Evolutionary conservation across 2,888 invertebrate species (phyloP), one percentile per base, ranked within the genome.

Genomic region (Priocnemis perturbator): DNA sequence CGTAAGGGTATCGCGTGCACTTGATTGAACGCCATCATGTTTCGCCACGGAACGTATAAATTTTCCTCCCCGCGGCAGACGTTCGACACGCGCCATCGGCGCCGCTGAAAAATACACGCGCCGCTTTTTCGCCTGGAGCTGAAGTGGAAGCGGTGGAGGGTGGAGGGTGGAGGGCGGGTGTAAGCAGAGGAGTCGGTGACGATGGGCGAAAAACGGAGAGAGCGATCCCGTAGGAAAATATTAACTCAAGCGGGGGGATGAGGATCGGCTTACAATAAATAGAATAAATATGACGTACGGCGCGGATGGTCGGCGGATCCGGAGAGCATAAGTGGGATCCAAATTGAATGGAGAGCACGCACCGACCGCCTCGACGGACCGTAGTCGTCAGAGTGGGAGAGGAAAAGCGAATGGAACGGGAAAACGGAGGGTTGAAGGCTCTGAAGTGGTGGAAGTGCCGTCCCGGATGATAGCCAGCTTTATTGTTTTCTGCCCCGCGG

Each of bases 401-500:
- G 64, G 62, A 48, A 60, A 58, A 61, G 23, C 30, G 55, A 57
- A 20, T 23, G 19, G 48, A 48, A 58, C 48, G 60, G 47, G 57
- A 55, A 37, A 37, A 57, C 37, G 48, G 44, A 37, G 19, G 63
- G 61, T 68, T 67, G 74, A 66, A 73, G 73, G 78, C 73, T 37
- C 37, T 81, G 77, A 83, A 86, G 84, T 83, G 81, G 82, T 76
- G 78, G 76, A 83, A 81, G 78, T 82, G 77, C 81, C 81, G 78
- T 79, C 74, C 78, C 71, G 77, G 80, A 78, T 82, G 81, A 83
- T 83, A 78, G 75, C 78, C 74, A 66, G 81, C 80, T 86, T 85
- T 86, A 86, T 87, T 86, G 84, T 86, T 85, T 85, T 83, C 83
- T 82, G 81, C 78, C 81, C 78, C 78, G 71, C 79, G 77, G 82